Percentiles rank a stretch among this genome's conserved stretches.
phyloP scores from a whole-genome alignment of 1,140 invertebrate species.

The Papilio polyxenes region DNA sequence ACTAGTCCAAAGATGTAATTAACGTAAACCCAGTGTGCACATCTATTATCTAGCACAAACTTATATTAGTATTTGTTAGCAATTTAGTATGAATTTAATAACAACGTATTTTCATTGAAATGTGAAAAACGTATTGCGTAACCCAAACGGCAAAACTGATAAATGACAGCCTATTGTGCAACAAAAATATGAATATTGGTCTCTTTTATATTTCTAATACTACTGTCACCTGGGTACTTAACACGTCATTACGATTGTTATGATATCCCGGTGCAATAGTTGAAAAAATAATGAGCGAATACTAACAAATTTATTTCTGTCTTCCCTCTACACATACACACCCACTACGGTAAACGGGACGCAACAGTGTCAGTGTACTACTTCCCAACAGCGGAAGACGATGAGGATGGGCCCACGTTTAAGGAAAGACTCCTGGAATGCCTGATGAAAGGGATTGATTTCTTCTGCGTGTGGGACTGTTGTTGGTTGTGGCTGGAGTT shows the following conservation, averaged over 20 bases:
- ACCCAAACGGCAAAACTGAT: constrained; percentile 44
- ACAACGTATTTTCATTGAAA: not conserved
- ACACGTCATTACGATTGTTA: not conserved
- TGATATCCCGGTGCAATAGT: constrained; percentile 50
- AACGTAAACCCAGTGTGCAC: constrained; percentile 30
- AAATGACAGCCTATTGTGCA: constrained; percentile 75
- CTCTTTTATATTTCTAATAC: constrained; percentile 43
- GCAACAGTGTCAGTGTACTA: constrained; percentile 94
- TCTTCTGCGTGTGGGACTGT: constrained; percentile 98
- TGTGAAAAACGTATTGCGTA: constrained; percentile 1
- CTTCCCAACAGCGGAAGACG: constrained; percentile 93
- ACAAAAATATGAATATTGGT: constrained; percentile 80
- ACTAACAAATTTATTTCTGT: constrained; percentile 78
- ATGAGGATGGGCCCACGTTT: constrained; percentile 93
- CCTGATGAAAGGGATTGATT: constrained; percentile 90
- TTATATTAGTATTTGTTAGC: constrained; percentile 29
- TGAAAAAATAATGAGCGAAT: constrained; percentile 78
- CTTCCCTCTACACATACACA: constrained; percentile 73
- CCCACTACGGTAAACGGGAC: constrained; percentile 73
- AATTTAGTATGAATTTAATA: constrained; percentile 12
- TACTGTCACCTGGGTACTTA: constrained; percentile 43
- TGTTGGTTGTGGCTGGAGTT: constrained; percentile 94
- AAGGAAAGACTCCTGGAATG: constrained; percentile 91
- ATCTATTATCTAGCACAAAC: constrained; percentile 44
- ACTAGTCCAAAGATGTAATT: not conserved